Percentiles rank a stretch among this genome's conserved stretches.
These are phyloP conservation scores for Thunnus albacares DNA, from an alignment of 2,797 vertebrate species.

Conservation along the genomic window DNA sequence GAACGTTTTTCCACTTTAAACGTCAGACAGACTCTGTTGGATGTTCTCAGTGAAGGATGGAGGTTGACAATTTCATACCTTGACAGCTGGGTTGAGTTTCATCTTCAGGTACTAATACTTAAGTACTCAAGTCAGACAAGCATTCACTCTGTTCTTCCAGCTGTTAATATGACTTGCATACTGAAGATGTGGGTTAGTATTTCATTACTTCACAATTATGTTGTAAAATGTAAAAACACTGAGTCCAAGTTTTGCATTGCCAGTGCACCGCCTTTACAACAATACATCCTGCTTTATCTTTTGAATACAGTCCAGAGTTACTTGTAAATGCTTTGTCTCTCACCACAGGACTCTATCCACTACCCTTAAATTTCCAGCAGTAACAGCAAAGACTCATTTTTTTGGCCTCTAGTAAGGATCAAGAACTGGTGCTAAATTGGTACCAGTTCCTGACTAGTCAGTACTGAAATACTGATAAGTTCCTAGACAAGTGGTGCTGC, in stretches of 20 bases:
- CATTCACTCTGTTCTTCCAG: conserved; percentile 5
- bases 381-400: conserved; percentile 15
- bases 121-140: neutral
- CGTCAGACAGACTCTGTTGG: neutral
- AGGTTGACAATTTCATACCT: conserved; percentile 48
- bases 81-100: conserved; percentile 25
- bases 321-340: neutral
- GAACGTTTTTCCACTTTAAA: neutral
- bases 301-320: neutral
- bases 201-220: neutral
- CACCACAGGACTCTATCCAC: conserved; percentile 4
- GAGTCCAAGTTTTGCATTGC: neutral
- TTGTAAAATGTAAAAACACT: neutral
- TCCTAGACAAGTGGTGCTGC: too few relatives aligned
- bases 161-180: conserved; percentile 12
- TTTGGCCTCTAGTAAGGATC: neutral
- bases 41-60: conserved; percentile 22
- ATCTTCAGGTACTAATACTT: neutral
- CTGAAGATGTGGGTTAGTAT: neutral
- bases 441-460: too few relatives aligned
- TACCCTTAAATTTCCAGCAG: conserved; percentile 13
- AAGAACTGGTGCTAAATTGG: too few relatives aligned
- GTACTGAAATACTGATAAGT: too few relatives aligned
- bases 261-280: neutral
- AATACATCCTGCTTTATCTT: neutral